Evolutionary conservation across 2,888 invertebrate species (phyloP), one percentile per base, ranked within the genome.

Genomic region (Lithodes maja): DNA sequence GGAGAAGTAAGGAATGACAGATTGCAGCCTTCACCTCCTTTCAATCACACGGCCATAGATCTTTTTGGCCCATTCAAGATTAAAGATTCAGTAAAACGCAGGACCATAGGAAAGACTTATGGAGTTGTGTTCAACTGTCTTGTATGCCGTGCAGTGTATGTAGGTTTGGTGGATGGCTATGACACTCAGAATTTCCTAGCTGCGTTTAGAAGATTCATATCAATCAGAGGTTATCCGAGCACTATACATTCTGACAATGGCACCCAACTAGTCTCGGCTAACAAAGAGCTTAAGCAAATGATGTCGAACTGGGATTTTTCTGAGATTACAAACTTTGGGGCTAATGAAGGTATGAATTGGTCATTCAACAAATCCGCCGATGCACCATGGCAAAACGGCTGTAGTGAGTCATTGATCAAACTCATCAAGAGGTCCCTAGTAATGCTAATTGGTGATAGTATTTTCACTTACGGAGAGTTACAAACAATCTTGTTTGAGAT

Each of bases 61-160:
- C 50, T 87, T 33, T 87, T 83, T 87, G 87, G 87, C 0, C 87
- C 87, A 1, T 79, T 78, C n/a, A 12, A 33, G 17, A 83, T 83
- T n/a, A 87, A 79, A 53, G 87, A 87, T 54, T 79, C 87, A 7
- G 87, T 86, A n/a, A 86, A 86, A 55, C 52, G 75, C 5, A 81
- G 82, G 53, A 81, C 80, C 55, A 75, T 5, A 2, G 55, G 50
- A 3, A 86, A 86, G 33, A 54, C 74, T 2, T 86, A 74, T 74
- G 85, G 85, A n/a, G 12, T 87, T n/a, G 77, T 87, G 17, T 82
- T 77, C 68, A 83, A 77, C 5, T 87, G 83, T 54, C 61, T 87
- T 9, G 75, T 69, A 2, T 78, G 33, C n/a, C 71, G 83, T 53
- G 78, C 75, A 17, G 87, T 87, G 50, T 68, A 77, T 69, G 5